phyloP scores from a whole-genome alignment of 2,888 invertebrate species.

The Acronicta psi region DNA sequence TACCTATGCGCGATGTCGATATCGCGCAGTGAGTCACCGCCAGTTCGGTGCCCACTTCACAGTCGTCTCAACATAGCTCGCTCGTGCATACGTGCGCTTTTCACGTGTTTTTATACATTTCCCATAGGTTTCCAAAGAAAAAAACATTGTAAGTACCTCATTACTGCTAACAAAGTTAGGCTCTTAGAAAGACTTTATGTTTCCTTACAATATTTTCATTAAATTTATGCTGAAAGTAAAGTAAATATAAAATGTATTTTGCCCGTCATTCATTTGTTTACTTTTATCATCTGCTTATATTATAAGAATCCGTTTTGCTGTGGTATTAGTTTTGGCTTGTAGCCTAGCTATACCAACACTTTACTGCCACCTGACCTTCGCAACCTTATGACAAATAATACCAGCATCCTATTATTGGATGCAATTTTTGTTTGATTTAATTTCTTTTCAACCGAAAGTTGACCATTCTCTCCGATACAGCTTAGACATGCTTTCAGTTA shows the following conservation, averaged over 20 bases:
- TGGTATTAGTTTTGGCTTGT: background rate
- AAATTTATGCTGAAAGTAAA: slow-evolving; percentile 6
- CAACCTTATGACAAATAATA: background rate
- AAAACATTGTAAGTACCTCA: slow-evolving; percentile 55
- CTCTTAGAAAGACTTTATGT: background rate
- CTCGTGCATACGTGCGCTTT: slow-evolving; percentile 65
- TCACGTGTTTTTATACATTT: slow-evolving; percentile 48
- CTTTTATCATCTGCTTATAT: slow-evolving; percentile 2
- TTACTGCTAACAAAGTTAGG: slow-evolving; percentile 2
- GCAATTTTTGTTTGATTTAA: background rate
- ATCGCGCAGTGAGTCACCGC: slow-evolving; percentile 63
- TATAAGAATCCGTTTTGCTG: background rate
- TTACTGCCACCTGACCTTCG: background rate
- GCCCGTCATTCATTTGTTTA: slow-evolving; percentile 19
- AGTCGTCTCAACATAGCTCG: slow-evolving; percentile 62
- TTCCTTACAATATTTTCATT: background rate
- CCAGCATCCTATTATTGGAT: background rate
- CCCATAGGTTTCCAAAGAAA: slow-evolving; percentile 11
- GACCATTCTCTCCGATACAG: too few species aligned
- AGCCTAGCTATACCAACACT: background rate
- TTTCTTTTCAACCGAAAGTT: too few species aligned
- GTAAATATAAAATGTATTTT: background rate
- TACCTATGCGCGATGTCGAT: slow-evolving; percentile 62
- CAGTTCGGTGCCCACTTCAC: slow-evolving; percentile 53
- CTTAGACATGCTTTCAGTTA: too few species aligned